Evolutionary conservation across 2,797 vertebrate species (phyloP).

Genomic region (Chaetodon trifasciatus): DNA sequence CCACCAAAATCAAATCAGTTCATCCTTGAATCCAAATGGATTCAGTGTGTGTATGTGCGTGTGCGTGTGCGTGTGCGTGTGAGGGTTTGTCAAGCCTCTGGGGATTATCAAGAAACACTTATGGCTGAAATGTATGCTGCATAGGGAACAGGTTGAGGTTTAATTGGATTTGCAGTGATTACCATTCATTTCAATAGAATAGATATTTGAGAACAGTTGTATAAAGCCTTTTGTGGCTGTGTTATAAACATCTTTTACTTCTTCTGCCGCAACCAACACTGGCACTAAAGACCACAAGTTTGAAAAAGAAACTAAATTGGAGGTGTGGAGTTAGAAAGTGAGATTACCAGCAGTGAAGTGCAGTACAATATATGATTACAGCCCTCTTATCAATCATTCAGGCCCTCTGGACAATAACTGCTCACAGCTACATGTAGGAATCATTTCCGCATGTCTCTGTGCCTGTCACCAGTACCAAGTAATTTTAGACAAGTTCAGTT

Average conservation of each 20-base stretch:
- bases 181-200: background rate
- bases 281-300: background rate
- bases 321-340: background rate
- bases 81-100: background rate
- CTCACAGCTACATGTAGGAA: background rate
- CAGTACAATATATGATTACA: background rate
- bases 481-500: slow-evolving; percentile 3
- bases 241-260: too few species aligned
- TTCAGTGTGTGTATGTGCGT: too few species aligned
- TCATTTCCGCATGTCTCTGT: background rate
- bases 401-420: background rate
- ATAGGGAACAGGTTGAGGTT: background rate
- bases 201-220: background rate
- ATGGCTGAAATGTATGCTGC: background rate
- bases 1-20: too few species aligned
- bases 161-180: slow-evolving; percentile 1
- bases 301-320: background rate
- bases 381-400: background rate
- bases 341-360: too few species aligned
- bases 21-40: too few species aligned
- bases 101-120: background rate
- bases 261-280: too few species aligned
- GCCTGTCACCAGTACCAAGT: background rate
- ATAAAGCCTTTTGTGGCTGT: background rate
- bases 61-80: too few species aligned